Percentiles rank a stretch among this genome's conserved stretches.
These are phyloP conservation scores for Darevskia nairensis DNA, from an alignment of 2,797 vertebrate species.

Conservation along the genomic window DNA sequence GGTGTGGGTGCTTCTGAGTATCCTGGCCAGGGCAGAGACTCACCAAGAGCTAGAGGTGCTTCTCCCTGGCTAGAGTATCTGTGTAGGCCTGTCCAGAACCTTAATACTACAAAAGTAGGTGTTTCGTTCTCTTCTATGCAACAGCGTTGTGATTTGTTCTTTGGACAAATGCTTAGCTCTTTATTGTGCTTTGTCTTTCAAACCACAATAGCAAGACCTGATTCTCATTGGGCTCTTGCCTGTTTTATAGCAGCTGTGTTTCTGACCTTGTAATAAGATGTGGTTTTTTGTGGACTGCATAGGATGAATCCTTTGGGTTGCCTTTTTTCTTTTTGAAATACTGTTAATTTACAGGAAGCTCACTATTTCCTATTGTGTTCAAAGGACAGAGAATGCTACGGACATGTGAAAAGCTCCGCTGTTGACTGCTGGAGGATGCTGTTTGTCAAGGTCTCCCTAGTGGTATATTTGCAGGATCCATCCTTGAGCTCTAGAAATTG, in stretches of 20 bases:
- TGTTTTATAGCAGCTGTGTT: neutral
- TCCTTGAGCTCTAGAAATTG: constrained; percentile 44
- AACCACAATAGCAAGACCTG: neutral
- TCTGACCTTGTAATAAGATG: neutral
- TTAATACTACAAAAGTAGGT: neutral
- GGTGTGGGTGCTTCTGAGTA: neutral
- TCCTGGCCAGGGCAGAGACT: neutral
- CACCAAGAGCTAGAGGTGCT: neutral
- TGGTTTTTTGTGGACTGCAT: neutral
- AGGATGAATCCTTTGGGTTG: neutral
- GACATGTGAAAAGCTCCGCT: constrained; percentile 61
- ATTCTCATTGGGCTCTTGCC: neutral
- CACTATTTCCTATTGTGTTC: constrained; percentile 71
- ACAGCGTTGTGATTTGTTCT: neutral
- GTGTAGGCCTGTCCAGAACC: neutral
- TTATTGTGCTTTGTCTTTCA: neutral
- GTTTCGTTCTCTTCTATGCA: neutral
- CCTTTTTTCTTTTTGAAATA: constrained; percentile 23
- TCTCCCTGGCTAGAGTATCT: neutral
- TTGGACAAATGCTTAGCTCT: neutral
- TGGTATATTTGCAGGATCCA: constrained; percentile 72
- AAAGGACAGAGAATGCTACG: constrained; percentile 74
- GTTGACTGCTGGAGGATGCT: constrained; percentile 73
- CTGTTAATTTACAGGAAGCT: constrained; percentile 59
- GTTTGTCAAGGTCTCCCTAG: constrained; percentile 68